Base-by-base conservation (phyloP, 2,797 vertebrate species). In the Pelochelys cantorii region DNA sequence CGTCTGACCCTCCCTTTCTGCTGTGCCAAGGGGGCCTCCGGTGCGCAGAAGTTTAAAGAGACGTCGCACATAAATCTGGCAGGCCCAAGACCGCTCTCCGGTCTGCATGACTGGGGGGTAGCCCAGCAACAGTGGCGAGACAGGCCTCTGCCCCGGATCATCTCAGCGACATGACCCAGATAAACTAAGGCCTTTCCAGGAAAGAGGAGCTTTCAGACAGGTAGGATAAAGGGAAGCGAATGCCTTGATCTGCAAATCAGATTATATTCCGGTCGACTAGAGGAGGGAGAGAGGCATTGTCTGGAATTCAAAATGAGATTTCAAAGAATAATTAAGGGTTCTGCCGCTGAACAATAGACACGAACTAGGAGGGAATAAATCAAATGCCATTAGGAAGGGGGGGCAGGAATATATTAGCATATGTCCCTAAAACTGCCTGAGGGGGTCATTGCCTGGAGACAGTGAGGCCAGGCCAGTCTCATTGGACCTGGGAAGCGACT, bases 301-400 rank as follows among this genome's bases (percentile, higher is more conserved):
- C 79, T 92, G 74, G 83, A 94, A 94, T 93, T 86, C 68, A 13
- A 94, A 95, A 94, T 85, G 56, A 94, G 85, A 83, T 87, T 94
- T 95, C 90, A 94, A 90, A 56, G 27, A 86, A 85, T 89, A 92
- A 92, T 95, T 94, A 92, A 94, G 54, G 60, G 13, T 87, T 94
- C 84, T 96, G 74, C 80, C 52, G 31, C 65, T 92, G 85, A 93
- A 55, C 14, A 54, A 53, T 13, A 1, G 55, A 13, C 11, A 52
- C 74, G 81, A 94, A 92, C 71, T 90, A 78, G 54, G 89, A 91
- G 85, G 48, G 85, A 92, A 92, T 94, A 95, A 93, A 97, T 95
- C 93, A 87, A 81, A 84, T 84, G 89, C 82, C 42, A 74, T 88
- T 85, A 86, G 91, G 77, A 92, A 56, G 89, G 89, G 86, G 94